Base-by-base conservation (phyloP, 1,140 invertebrate species). In the Pogonognathellus flavescens region DNA sequence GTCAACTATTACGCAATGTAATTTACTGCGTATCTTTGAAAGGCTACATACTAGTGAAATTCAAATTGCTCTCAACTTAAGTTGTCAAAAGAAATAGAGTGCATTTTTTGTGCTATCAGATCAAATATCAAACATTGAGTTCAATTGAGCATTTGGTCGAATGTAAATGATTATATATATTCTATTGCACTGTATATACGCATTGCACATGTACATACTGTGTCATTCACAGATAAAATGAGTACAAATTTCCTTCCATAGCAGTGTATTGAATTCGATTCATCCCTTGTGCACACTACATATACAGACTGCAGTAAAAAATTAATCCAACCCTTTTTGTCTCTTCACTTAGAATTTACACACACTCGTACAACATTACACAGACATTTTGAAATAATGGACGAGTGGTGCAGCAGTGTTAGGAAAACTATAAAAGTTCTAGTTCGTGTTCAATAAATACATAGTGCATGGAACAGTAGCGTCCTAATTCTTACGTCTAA, bases 1-100 rank as follows among this genome's bases (percentile, higher is more conserved):
- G n/a, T 41, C 70, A 49, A n/a, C n/a, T 76, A n/a, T 62, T 62
- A 49, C 31, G 31, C 31, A 41, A 41, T 41, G 31, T 41, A 41
- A 41, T 41, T 41, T 41, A 49, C 13, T 31, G 41, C 41, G 31
- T 76, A 76, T 66, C 62, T 66, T 20, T 66, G 49, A 76, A 76
- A 76, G 70, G 70, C 31, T 76, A 3, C 16, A 8, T 49, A 16
- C 16, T n/a, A 76, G 49, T 16, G 41, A 18, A 50, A 76, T 76
- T 76, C 41, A 50, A 76, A 76, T 18, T 62, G 59, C 59, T 62
- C 59, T 62, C 59, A 62, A 62, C 59, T 62, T 76, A 16, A 76
- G 31, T 76, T 76, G 70, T 76, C 70, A 76, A 50, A 76, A 31
- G 70, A 76, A 76, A 50, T 25, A 31, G 66, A 62, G 59, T 70